Conservation (phyloP, 2,797 vertebrate species). For the Poeciliopsis turneri region DNA sequence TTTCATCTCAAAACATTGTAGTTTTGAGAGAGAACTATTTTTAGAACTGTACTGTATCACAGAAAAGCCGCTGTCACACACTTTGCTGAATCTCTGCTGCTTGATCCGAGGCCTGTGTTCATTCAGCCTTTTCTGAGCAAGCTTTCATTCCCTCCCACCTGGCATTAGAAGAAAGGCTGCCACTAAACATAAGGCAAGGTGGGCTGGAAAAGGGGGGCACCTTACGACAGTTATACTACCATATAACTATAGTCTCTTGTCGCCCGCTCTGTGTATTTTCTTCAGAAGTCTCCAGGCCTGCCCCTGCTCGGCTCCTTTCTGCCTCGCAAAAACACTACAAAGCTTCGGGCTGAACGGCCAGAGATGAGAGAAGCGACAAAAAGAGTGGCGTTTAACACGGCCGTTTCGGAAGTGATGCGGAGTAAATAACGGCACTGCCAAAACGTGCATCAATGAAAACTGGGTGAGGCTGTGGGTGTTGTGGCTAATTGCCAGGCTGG, state of each 20-base stretch:
- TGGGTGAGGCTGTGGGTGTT: slow-evolving; percentile 52
- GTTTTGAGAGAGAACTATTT: neutral
- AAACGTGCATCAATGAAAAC: slow-evolving; percentile 52
- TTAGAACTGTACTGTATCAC: neutral
- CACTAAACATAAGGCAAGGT: slow-evolving; percentile 69
- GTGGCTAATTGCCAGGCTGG: slow-evolving; percentile 70
- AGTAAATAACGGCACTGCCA: slow-evolving; percentile 45
- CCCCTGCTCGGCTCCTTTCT: slow-evolving; percentile 54
- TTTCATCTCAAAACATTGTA: too few species aligned
- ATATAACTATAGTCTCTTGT: slow-evolving; percentile 72
- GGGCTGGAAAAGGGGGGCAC: slow-evolving; percentile 55
- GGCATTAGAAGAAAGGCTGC: slow-evolving; percentile 77
- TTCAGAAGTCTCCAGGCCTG: slow-evolving; percentile 64
- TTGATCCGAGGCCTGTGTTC: slow-evolving; percentile 61
- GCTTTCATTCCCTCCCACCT: slow-evolving; percentile 65
- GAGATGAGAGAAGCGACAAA: slow-evolving; percentile 37
- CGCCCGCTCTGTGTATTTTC: slow-evolving; percentile 70
- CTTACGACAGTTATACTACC: slow-evolving; percentile 69
- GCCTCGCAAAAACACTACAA: slow-evolving; percentile 68
- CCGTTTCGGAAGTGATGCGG: slow-evolving; percentile 40
- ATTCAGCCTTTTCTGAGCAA: slow-evolving; percentile 58
- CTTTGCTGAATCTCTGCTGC: slow-evolving; percentile 46
- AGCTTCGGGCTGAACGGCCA: slow-evolving; percentile 52
- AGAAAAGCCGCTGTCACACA: slow-evolving; percentile 18
- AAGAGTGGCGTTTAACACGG: slow-evolving; percentile 33